A percentile compares a stretch with the other conserved stretches of the same genome.
phyloP scores from a whole-genome alignment of 1,140 invertebrate genomes.

The Sitophilus oryzae region DNA sequence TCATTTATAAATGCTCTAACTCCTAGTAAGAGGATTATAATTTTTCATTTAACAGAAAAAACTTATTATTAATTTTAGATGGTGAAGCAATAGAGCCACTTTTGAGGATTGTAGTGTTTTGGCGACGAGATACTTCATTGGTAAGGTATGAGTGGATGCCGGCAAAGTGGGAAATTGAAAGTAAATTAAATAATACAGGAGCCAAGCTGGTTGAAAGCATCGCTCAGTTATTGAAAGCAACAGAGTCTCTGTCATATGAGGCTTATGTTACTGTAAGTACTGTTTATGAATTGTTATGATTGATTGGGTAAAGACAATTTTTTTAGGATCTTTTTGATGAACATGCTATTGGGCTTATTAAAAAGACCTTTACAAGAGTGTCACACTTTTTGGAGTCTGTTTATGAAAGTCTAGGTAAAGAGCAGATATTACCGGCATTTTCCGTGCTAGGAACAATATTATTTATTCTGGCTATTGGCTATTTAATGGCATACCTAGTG shows the following conservation, averaged over 20 bases:
- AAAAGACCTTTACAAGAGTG: conserved; percentile 60
- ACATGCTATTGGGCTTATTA: conserved; percentile 66
- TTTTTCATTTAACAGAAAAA: too few species aligned
- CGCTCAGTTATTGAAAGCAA: conserved; percentile 62
- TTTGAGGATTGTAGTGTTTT: conserved; percentile 78
- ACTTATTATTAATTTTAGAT: conserved; percentile 35
- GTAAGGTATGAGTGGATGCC: conserved; percentile 89
- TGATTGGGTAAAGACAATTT: conserved; percentile 5
- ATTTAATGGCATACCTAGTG: conserved; percentile 85
- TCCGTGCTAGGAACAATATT: conserved; percentile 77
- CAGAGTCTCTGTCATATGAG: conserved; percentile 66
- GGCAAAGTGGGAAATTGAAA: conserved; percentile 56
- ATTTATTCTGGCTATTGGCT: conserved; percentile 75
- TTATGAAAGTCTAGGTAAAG: conserved; percentile 67
- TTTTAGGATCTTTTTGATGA: conserved; percentile 66
- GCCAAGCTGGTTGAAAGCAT: conserved; percentile 66
- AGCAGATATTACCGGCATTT: conserved; percentile 73
- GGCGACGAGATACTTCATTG: conserved; percentile 75
- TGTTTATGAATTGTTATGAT: background rate
- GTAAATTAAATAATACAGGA: conserved; percentile 65
- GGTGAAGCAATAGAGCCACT: conserved; percentile 56
- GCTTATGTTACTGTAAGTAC: conserved; percentile 54
- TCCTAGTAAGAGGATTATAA: conserved; percentile 53
- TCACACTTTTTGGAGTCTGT: conserved; percentile 67
- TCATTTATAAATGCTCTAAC: conserved; percentile 73